Evolutionary conservation across 2,797 vertebrate genomes (phyloP).

Genomic region (Clamator glandarius): DNA sequence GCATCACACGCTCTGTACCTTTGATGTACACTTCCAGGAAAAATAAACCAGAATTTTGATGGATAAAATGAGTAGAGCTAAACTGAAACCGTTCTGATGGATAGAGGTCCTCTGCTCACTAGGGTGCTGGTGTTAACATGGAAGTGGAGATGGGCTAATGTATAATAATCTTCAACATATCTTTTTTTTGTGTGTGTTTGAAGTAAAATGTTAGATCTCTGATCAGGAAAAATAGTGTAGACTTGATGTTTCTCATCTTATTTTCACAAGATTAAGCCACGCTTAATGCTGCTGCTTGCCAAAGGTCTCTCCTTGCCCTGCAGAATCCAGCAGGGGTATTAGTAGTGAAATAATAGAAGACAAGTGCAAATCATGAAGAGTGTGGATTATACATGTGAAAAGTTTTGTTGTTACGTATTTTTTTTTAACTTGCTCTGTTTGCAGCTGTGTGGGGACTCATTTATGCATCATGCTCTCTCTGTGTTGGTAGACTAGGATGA

Average conservation of each 20-base stretch:
- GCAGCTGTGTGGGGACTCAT: background rate
- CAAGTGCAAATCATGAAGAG: background rate
- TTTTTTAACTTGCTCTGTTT: background rate
- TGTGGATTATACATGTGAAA: background rate
- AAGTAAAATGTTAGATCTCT: background rate
- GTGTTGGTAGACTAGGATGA: background rate
- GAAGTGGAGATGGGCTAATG: rapidly evolving
- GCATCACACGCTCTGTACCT: background rate
- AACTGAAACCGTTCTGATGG: background rate
- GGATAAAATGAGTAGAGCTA: background rate
- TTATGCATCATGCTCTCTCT: rapidly evolving
- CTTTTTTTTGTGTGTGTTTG: background rate
- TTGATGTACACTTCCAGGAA: background rate
- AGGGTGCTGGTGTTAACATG: rapidly evolving
- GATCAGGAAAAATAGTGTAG: background rate
- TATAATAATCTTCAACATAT: rapidly evolving
- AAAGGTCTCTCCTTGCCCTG: background rate
- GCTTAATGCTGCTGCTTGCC: rapidly evolving
- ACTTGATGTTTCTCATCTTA: background rate
- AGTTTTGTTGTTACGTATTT: background rate
- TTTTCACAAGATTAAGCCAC: background rate
- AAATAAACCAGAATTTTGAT: background rate
- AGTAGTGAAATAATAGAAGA: background rate
- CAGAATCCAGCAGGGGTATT: background rate
- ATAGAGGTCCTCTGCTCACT: background rate